phyloP scores from a whole-genome alignment of 2,113 vertebrate genomes.

The Mormyrus lacerda region DNA sequence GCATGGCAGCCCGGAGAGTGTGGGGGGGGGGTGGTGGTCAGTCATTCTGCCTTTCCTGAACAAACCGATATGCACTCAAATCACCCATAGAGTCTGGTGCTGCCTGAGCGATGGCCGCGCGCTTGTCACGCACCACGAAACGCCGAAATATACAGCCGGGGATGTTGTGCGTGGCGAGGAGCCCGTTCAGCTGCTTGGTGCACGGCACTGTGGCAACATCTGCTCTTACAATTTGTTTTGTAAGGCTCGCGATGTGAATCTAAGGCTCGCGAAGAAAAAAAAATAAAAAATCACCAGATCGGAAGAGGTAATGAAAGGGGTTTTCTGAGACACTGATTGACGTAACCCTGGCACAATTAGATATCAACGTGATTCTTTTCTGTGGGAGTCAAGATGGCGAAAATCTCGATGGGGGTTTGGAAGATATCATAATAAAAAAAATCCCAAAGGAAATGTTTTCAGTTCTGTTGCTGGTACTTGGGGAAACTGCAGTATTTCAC shows the following conservation, averaged over 20 bases:
- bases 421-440: not conserved
- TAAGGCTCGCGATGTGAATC: not conserved
- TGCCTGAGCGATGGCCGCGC: not conserved
- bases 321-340: not conserved
- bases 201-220: not conserved
- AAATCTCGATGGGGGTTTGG: not conserved
- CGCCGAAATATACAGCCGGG: not conserved
- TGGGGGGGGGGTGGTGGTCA: not conserved
- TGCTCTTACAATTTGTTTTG: not conserved
- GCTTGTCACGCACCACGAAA: not conserved
- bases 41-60: not conserved
- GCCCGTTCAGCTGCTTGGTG: not conserved
- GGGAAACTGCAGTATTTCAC: not conserved
- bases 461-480: not conserved
- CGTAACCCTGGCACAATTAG: not conserved
- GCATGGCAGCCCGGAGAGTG: not conserved
- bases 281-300: not conserved
- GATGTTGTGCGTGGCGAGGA: not conserved
- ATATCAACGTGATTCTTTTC: not conserved
- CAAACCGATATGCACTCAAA: not conserved
- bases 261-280: not conserved
- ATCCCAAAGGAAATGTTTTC: not conserved
- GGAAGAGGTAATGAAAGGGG: not conserved
- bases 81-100: not conserved
- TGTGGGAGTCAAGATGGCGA: not conserved